phyloP scores from a whole-genome alignment of 2,113 vertebrate species.

The Pseudopodoces humilis region DNA sequence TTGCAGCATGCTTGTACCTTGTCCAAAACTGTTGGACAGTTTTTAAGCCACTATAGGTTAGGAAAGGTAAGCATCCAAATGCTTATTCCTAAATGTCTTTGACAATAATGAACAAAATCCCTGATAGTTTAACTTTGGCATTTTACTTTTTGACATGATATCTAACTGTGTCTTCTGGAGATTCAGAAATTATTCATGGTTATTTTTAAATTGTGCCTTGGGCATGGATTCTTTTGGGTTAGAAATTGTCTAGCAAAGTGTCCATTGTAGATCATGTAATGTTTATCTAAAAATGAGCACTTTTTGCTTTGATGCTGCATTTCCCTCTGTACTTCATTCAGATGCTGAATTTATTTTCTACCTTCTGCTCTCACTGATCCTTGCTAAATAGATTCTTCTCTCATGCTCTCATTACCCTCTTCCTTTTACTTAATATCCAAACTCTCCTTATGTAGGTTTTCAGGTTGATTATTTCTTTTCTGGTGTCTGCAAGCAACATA shows the following conservation, averaged over 20 bases:
- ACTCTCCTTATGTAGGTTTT: neutral
- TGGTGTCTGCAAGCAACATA: neutral
- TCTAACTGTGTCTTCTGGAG: neutral
- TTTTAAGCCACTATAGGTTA: neutral
- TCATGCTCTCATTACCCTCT: neutral
- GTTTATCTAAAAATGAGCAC: neutral
- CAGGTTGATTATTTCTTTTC: neutral
- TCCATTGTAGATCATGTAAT: neutral
- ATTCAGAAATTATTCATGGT: neutral
- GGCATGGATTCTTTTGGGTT: neutral
- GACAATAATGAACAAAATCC: neutral
- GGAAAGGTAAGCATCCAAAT: neutral
- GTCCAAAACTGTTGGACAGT: neutral
- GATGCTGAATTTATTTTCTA: neutral
- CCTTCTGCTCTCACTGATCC: neutral
- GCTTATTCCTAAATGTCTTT: neutral
- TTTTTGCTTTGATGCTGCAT: neutral
- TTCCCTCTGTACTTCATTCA: neutral
- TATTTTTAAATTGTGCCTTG: constrained; percentile 23
- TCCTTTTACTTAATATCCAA: neutral
- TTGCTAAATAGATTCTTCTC: neutral
- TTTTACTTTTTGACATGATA: neutral
- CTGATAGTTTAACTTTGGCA: neutral
- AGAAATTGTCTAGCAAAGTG: neutral
- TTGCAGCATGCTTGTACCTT: neutral